A percentile compares a stretch with the other conserved stretches of the same genome.
These are phyloP conservation scores for Geotrypetes seraphini DNA, from an alignment of 2,797 vertebrate genomes.

Conservation along the genomic window DNA sequence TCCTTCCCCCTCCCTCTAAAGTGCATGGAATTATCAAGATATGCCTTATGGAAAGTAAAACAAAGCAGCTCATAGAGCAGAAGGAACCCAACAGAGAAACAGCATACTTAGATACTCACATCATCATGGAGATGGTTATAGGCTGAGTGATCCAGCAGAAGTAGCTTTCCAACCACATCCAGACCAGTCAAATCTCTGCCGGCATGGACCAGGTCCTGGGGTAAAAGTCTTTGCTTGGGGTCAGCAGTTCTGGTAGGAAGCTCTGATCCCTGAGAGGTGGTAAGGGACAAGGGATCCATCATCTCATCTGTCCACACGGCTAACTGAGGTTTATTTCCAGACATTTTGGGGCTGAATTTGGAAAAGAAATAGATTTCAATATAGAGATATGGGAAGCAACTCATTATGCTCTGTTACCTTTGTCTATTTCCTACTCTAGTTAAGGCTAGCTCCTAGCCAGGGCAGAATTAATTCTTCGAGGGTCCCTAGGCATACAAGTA, in stretches of 20 bases:
- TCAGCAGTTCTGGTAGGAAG: background rate
- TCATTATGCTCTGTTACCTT: too few relatives aligned
- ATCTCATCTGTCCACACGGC: background rate
- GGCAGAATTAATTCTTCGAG: too few relatives aligned
- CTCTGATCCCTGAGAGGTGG: background rate
- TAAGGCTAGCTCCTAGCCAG: too few relatives aligned
- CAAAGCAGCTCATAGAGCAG: background rate
- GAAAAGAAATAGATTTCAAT: too few relatives aligned
- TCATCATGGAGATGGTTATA: slow-evolving; percentile 46
- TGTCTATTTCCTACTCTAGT: too few relatives aligned
- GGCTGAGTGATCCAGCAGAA: slow-evolving; percentile 45
- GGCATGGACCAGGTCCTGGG: background rate
- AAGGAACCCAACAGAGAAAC: background rate
- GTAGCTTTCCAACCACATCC: slow-evolving; percentile 43
- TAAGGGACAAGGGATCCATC: accelerated
- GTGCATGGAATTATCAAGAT: too few relatives aligned
- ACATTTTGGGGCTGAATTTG: too few relatives aligned
- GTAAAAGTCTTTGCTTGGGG: background rate
- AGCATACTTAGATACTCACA: slow-evolving; percentile 23
- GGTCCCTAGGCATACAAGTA: too few relatives aligned
- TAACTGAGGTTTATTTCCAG: too few relatives aligned
- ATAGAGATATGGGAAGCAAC: too few relatives aligned
- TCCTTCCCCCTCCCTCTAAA: too few relatives aligned
- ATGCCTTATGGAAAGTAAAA: too few relatives aligned
- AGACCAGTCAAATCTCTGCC: slow-evolving; percentile 12